Evolutionary conservation across 2,797 vertebrate species (phyloP), one percentile per base, ranked within the genome.

Genomic region (Anguilla megastoma): DNA sequence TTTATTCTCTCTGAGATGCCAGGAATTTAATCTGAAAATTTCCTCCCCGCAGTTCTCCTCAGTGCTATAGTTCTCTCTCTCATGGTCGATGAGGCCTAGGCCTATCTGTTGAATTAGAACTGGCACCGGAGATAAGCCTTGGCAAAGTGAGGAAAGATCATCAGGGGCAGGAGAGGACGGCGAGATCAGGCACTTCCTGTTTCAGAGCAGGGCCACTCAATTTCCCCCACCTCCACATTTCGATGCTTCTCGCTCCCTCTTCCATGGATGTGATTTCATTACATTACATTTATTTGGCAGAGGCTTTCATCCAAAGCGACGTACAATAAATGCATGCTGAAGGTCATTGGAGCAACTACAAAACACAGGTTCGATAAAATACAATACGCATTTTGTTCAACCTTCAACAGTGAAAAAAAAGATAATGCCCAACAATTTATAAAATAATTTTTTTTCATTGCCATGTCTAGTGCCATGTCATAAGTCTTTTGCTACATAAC

Each of bases 111-210:
- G 24, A 18, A 90, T 89, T 91, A 84, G 89, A 90, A 89, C 91
- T 91, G 91, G 92, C 92, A 90, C 89, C 88, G 83, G 3, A 90
- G 92, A 93, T 93, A 94, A 94, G 91, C 74, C 88, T 92, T 90
- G 90, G 85, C 80, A 87, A 90, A 93, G 92, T 91, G 91, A 88
- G 91, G 90, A 88, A 90, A 94, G 91, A 93, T 91, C 63, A 71
- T 92, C 93, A 93, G 88, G 41, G 92, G 88, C 89, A 89, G 90
- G 88, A 90, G 90, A 91, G 89, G 83, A 85, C 89, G 87, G 84
- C 84, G 87, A 91, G 91, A 90, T 93, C 90, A 91, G 88, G 91
- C 90, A 90, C 89, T 91, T 86, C 88, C 91, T 88, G 87, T 89
- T 88, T 89, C 86, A 87, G 87, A 89, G 89, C 36, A 85, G 1